phyloP scores from a whole-genome alignment of 2,888 invertebrate genomes.

The Pammene aurita region DNA sequence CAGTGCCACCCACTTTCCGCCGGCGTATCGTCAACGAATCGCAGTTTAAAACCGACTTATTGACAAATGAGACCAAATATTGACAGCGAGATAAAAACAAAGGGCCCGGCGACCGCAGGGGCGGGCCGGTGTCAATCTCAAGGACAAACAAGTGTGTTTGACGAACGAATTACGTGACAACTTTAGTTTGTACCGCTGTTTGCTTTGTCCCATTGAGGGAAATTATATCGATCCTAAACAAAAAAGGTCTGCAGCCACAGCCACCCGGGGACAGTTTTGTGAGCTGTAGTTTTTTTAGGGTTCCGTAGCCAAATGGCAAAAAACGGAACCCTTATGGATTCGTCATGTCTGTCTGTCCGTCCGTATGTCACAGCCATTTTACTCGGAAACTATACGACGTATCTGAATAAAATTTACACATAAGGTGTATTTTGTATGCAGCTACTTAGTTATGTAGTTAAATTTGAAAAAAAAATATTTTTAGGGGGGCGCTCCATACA shows the following conservation, averaged over 20 bases:
- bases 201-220: conserved; percentile 52
- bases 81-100: conserved; percentile 79
- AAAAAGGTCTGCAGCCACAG: conserved; percentile 6
- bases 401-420: no score
- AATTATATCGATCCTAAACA: conserved; percentile 25
- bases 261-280: not conserved
- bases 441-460: no score
- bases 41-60: conserved; percentile 66
- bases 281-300: no score
- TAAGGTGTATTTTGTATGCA: no score
- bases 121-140: conserved; percentile 78
- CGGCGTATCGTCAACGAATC: conserved; percentile 61
- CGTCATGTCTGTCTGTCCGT: no score
- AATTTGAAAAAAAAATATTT: no score
- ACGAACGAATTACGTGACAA: conserved; percentile 80
- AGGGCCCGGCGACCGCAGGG: conserved; percentile 63
- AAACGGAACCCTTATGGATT: no score
- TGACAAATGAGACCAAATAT: conserved; percentile 80
- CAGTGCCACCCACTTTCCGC: conserved; percentile 68
- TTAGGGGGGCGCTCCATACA: no score
- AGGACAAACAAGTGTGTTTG: conserved; percentile 77
- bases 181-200: conserved; percentile 66
- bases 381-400: no score
- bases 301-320: no score
- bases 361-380: no score